Conservation (phyloP, 2,113 vertebrate genomes). For the Chrysemys picta region DNA sequence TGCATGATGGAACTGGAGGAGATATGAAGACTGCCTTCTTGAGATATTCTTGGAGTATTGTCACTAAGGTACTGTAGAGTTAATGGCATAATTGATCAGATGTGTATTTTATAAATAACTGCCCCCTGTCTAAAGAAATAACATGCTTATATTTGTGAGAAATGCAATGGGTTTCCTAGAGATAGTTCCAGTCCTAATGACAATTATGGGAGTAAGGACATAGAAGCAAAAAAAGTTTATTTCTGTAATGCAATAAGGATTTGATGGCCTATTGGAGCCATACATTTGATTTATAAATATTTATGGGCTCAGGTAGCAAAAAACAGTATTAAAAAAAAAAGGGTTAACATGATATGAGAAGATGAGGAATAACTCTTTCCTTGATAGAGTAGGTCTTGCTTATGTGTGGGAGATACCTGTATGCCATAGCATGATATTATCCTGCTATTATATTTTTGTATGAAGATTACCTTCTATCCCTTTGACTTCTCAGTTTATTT, state of each 20-base stretch:
- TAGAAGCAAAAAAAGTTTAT: background rate
- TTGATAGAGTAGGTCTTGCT: background rate
- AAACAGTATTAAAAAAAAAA: background rate
- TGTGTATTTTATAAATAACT: accelerated
- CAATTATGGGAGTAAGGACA: accelerated
- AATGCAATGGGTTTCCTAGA: accelerated
- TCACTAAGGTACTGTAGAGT: constrained; percentile 31
- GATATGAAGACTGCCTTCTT: constrained; percentile 64
- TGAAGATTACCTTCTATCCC: background rate
- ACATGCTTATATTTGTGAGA: accelerated
- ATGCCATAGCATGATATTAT: background rate
- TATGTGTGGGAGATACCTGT: background rate
- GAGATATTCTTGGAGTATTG: constrained; percentile 25
- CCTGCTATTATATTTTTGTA: background rate
- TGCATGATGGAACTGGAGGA: constrained; percentile 39
- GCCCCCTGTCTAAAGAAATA: accelerated
- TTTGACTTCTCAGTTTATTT: background rate
- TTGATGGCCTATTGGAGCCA: background rate
- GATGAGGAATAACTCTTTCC: background rate
- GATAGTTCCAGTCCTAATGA: accelerated
- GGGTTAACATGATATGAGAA: background rate
- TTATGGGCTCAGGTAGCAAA: background rate
- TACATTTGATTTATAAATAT: background rate
- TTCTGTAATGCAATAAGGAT: background rate
- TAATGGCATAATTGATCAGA: accelerated